These are phyloP conservation scores for Lophius americanus DNA, from an alignment of 2,797 vertebrate species.

Conservation along the genomic window DNA sequence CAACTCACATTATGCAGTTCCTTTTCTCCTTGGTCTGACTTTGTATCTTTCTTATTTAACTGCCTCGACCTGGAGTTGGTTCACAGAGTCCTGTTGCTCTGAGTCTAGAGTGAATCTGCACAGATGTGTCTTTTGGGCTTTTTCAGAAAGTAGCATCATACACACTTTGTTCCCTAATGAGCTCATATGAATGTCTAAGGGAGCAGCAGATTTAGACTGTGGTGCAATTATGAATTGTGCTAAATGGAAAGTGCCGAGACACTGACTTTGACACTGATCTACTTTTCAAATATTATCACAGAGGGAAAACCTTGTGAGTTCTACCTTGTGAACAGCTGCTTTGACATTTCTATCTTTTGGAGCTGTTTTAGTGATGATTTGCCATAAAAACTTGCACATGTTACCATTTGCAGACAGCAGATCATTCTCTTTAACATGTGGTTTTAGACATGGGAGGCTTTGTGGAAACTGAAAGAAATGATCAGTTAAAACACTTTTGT, in stretches of 20 bases:
- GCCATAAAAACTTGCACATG: conserved; percentile 5
- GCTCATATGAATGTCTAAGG: conserved; percentile 48
- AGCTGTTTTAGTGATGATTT: conserved; percentile 22
- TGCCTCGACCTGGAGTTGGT: conserved; percentile 16
- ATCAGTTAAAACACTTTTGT: conserved; percentile 1
- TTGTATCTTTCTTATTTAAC: conserved; percentile 15
- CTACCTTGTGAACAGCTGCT: conserved; percentile 12
- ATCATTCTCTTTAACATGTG: neutral
- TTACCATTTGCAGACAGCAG: conserved; percentile 8
- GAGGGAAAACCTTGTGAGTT: conserved; percentile 1
- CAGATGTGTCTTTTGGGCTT: conserved; percentile 56
- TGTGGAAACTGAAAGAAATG: conserved; percentile 1
- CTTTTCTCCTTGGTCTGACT: conserved; percentile 19
- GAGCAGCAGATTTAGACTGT: conserved; percentile 31
- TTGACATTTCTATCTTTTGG: conserved; percentile 20
- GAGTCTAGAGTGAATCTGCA: conserved; percentile 29
- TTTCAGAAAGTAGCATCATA: conserved; percentile 53
- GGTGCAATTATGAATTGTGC: conserved; percentile 53
- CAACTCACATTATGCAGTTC: conserved; percentile 1
- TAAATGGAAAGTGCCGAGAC: conserved; percentile 4
- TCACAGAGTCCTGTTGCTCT: conserved; percentile 15
- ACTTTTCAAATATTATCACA: conserved; percentile 29
- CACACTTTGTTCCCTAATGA: conserved; percentile 38
- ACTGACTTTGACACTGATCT: conserved; percentile 1
- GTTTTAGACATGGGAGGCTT: neutral